Percentiles rank a stretch among this genome's conserved stretches.
These are phyloP conservation scores for Oryzias dopingdopingensis DNA, from an alignment of 2,797 vertebrate genomes.

Conservation along the genomic window DNA sequence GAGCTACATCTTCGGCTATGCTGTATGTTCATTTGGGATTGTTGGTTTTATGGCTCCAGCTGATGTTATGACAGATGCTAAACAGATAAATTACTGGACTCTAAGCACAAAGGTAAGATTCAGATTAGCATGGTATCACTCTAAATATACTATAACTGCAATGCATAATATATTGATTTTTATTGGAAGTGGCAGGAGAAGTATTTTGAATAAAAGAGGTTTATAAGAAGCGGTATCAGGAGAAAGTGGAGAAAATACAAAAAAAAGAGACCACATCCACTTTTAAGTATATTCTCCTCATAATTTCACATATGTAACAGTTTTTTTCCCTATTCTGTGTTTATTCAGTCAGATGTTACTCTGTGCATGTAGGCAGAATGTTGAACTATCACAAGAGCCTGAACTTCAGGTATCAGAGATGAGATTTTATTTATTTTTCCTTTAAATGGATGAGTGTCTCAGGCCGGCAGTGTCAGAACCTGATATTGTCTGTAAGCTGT, in stretches of 20 bases:
- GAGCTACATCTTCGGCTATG: conserved; percentile 1
- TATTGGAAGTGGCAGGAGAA: too few relatives aligned
- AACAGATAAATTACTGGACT: not conserved
- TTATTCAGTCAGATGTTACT: conserved; percentile 24
- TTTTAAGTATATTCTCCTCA: too few relatives aligned
- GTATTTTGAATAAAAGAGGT: too few relatives aligned
- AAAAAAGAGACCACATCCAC: too few relatives aligned
- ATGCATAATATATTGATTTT: too few relatives aligned
- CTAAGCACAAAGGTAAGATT: not conserved
- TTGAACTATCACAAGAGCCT: conserved; percentile 29
- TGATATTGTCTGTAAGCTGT: conserved; percentile 19
- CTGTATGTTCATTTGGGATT: conserved; percentile 6
- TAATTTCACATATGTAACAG: conserved; percentile 21
- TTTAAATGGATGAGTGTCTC: conserved; percentile 19
- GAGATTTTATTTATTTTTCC: conserved; percentile 27
- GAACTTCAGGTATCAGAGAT: conserved; percentile 42
- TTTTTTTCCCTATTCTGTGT: conserved; percentile 15
- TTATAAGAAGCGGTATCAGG: too few relatives aligned
- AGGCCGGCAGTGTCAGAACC: conserved; percentile 17
- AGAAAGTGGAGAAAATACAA: too few relatives aligned
- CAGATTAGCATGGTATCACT: not conserved
- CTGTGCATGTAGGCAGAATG: conserved; percentile 35
- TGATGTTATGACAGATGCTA: conserved; percentile 2
- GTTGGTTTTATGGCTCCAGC: conserved; percentile 1
- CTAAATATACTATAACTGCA: too few relatives aligned